Evolutionary conservation across 2,888 invertebrate species (phyloP), one percentile per base, ranked within the genome.

Genomic region (Resseliella maxima): DNA sequence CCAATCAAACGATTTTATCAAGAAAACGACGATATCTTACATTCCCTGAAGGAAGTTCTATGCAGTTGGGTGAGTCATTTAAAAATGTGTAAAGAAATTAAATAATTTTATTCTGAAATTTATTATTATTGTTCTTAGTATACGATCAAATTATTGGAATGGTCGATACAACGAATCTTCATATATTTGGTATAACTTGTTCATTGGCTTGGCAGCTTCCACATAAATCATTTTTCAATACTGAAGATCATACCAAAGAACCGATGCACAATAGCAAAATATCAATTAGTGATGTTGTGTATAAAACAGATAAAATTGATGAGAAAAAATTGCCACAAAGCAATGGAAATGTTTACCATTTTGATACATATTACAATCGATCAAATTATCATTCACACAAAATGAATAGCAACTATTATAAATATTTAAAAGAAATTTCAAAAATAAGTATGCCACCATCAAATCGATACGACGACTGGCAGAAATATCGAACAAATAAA

Each of bases 171-270:
- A 91, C 90, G 3, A 91, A 91, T 87, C 90, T 91, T 87, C 93
- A 95, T 87, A 92, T 95, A 15, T 92, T 94, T 88, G 96, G 96
- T 0, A 92, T 94, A 85, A 96, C 96, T 0, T 95, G 95, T 0
- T 95, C 95, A 0, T 90, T 96, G 88, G 96, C 96, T 1, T 96
- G 94, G 93, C 94, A 95, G 89, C 90, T 96, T 81, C 96, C 96
- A 0, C 94, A 94, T 88, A 93, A 94, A 87, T 93, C 92, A 3
- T 90, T 86, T 0, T 86, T 87, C n/a, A n/a, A n/a, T 54, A 46
- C 27, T 6, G 85, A 85, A 21, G 8, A 85, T 5, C 8, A 85
- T 27, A 31, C 36, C 12, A n/a, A 24, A 15, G n/a, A 1, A 21
- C n/a, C n/a, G 15, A 85, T 41, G 38, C n/a, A 41, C 15, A 41